Evolutionary conservation across 2,888 invertebrate genomes (phyloP).

Genomic region (Trissoscelio sp.): DNA sequence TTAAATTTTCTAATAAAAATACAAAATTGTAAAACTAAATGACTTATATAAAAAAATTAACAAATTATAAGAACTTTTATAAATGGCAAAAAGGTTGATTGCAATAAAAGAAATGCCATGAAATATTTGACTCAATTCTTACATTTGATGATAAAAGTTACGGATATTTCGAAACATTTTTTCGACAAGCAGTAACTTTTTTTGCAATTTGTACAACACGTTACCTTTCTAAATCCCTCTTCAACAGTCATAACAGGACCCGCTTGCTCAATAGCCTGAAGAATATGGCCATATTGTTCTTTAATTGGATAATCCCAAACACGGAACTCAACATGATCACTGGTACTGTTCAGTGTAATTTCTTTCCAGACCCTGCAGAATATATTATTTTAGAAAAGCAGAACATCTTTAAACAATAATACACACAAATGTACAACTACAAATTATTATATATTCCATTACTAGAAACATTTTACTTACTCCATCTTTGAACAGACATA

Average conservation of each 20-base stretch:
- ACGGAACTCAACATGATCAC: conserved; percentile 90
- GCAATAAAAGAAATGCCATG: too few species aligned
- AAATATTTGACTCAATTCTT: too few species aligned
- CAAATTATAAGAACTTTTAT: too few species aligned
- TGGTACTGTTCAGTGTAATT: conserved; percentile 91
- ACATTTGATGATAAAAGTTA: too few species aligned
- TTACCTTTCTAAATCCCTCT: conserved; percentile 90
- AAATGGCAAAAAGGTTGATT: too few species aligned
- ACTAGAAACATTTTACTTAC: too few species aligned
- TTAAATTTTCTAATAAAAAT: too few species aligned
- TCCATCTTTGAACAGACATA: conserved; percentile 4
- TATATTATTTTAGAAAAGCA: conserved; percentile 26
- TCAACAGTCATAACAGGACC: conserved; percentile 88
- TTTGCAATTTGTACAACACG: conserved; percentile 1
- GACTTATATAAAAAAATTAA: too few species aligned
- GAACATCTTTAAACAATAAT: background rate
- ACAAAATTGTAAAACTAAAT: too few species aligned
- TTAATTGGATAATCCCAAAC: conserved; percentile 97
- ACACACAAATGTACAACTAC: background rate
- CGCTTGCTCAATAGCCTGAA: conserved; percentile 92
- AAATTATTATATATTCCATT: background rate
- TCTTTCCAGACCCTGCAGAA: conserved; percentile 92
- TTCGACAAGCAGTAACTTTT: background rate
- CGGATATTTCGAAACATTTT: background rate
- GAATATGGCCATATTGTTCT: conserved; percentile 95